Evolutionary conservation across 2,888 invertebrate species (phyloP), one percentile per base, ranked within the genome.

Genomic region (Callyntrura sp.): DNA sequence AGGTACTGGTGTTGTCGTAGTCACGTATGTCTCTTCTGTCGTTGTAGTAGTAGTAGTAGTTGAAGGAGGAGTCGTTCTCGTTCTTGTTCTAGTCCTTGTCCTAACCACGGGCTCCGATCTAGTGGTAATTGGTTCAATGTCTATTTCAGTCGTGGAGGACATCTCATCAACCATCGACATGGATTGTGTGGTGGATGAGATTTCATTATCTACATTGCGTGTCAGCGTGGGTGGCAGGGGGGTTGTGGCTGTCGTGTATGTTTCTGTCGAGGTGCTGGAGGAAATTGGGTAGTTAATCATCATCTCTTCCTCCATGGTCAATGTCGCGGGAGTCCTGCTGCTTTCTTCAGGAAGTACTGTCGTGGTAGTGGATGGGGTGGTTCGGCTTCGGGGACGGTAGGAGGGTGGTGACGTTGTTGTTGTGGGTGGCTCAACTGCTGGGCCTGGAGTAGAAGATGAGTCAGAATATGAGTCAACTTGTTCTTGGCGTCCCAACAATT

Each of bases 401-500:
- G 20, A 55, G 68, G n/a, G 70, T 70, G 5, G 65, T 6, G 11
- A 12, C 14, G 57, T 28, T 11, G 57, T 28, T 11, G 79, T 65
- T 5, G 82, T 43, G 5, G 23, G 11, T 12, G 45, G 43, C 28
- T 79, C 86, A 81, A 70, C 62, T 20, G 55, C 82, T 79, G 60
- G 55, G 55, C 82, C 88, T 88, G 79, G 55, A 84, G 84, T 84
- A 88, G 81, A 88, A 88, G 88, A 83, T 78, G 88, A 88, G 45
- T 88, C 83, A 88, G 88, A 84, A 84, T 51, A 88, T 76, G 88
- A 88, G 76, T 88, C 87, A 68, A 87, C 70, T 81, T 87, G 87
- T 6, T 81, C 78, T 78, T 70, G 70, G 43, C 70, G 25, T 43
- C 43, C 70, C n/a, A 65, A n/a, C 79, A 87, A 81, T 51, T 86